A percentile compares a stretch with the other conserved stretches of the same genome.
Conservation (phyloP, 2,888 invertebrate genomes). For the Drosophila helvetica region DNA sequence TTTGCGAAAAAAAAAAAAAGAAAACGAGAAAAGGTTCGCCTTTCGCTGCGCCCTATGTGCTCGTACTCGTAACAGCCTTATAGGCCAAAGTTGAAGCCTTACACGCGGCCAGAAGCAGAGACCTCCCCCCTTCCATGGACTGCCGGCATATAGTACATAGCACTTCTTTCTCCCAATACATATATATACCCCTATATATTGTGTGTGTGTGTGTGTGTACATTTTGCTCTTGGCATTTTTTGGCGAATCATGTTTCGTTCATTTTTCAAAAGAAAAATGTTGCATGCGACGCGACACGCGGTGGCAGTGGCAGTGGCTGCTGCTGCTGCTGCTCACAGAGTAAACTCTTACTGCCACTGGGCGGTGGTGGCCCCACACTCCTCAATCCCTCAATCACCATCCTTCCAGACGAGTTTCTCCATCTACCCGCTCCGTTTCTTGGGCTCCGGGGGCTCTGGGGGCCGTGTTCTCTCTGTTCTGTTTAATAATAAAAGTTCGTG, state of each 20-base stretch:
- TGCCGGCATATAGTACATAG: constrained; percentile 26
- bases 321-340: constrained; percentile 68
- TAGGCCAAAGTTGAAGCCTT: constrained; percentile 75
- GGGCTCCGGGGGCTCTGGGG: background rate
- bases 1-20: constrained; percentile 8
- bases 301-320: constrained; percentile 56
- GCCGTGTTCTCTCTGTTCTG: constrained; percentile 13
- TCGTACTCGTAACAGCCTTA: constrained; percentile 45
- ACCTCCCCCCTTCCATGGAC: constrained; percentile 4
- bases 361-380: constrained; percentile 26
- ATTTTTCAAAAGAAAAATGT: constrained; percentile 82
- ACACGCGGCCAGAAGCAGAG: constrained; percentile 7
- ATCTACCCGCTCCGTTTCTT: constrained; percentile 16
- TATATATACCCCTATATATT: constrained; percentile 30
- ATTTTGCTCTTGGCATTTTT: constrained; percentile 32
- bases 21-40: constrained; percentile 15
- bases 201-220: constrained; percentile 9
- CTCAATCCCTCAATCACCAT: constrained; percentile 15
- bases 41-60: constrained; percentile 34
- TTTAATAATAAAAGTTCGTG: constrained; percentile 79
- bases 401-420: constrained; percentile 36
- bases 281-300: constrained; percentile 66
- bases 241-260: constrained; percentile 80
- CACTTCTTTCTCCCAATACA: constrained; percentile 32
- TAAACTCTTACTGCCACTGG: constrained; percentile 52